Percentiles rank a stretch among this genome's conserved stretches.
These are phyloP conservation scores for Hirtodrosophila duncani DNA, from an alignment of 2,888 invertebrate genomes.

Conservation along the genomic window DNA sequence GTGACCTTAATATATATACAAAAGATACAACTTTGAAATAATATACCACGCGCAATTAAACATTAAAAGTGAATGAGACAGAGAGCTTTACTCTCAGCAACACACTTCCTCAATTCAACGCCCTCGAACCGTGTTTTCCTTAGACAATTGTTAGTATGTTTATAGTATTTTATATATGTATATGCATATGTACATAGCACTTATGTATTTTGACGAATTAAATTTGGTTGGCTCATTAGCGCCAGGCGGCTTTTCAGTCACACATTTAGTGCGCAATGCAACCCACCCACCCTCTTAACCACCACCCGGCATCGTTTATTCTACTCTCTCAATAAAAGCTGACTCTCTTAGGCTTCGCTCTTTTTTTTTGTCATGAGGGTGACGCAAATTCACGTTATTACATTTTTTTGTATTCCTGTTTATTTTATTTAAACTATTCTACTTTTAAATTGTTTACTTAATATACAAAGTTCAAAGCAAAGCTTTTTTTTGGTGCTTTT, in stretches of 20 bases:
- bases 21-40: conserved; percentile 9
- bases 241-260: conserved; percentile 30
- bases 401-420: neutral
- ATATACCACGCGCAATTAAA: conserved; percentile 43
- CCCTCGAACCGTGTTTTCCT: conserved; percentile 6
- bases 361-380: no score
- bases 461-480: conserved; percentile 11
- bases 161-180: no score
- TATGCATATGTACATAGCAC: neutral
- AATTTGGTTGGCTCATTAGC: conserved; percentile 12
- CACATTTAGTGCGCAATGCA: no score
- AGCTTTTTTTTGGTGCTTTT: conserved; percentile 5
- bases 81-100: conserved; percentile 48
- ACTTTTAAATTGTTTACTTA: conserved; percentile 27
- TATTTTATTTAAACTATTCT: neutral
- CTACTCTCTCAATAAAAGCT: no score
- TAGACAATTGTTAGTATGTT: neutral
- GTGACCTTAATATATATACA: conserved; percentile 50
- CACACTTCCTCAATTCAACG: conserved; percentile 55
- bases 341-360: no score
- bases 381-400: no score
- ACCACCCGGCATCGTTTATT: no score
- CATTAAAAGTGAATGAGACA: conserved; percentile 18
- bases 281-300: no score
- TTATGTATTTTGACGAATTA: conserved; percentile 10